These are phyloP conservation scores for Mergus octosetaceus DNA, from an alignment of 2,797 vertebrate species.

Conservation along the genomic window DNA sequence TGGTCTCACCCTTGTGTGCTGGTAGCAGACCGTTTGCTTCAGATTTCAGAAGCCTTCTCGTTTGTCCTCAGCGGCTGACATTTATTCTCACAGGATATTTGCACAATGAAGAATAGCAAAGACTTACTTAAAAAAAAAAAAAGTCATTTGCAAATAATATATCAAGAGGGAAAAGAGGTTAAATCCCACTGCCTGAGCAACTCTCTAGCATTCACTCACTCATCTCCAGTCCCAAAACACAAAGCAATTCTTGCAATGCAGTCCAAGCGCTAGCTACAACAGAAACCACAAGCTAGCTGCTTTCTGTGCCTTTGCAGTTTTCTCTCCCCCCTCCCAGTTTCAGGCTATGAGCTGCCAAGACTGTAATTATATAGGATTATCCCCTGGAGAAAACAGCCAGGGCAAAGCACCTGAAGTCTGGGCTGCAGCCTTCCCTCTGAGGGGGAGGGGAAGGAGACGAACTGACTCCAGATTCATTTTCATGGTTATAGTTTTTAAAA, in stretches of 20 bases:
- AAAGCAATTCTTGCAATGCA: background rate
- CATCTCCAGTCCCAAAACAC: background rate
- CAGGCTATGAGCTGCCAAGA: background rate
- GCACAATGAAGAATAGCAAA: slow-evolving; percentile 14
- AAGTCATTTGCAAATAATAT: slow-evolving; percentile 29
- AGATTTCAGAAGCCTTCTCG: background rate
- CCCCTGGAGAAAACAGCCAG: slow-evolving; percentile 27
- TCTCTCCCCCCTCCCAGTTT: background rate
- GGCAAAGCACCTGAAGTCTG: slow-evolving; percentile 1
- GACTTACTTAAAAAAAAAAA: background rate
- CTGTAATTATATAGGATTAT: slow-evolving; percentile 33
- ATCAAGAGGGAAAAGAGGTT: background rate
- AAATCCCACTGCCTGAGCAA: background rate
- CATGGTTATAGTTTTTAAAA: background rate
- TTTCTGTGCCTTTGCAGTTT: background rate
- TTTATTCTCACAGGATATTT: slow-evolving; percentile 33
- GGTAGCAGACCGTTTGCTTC: background rate
- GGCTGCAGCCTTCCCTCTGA: background rate
- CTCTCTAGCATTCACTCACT: background rate
- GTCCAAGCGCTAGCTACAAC: background rate
- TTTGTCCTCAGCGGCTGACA: slow-evolving; percentile 18
- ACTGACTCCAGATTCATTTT: background rate
- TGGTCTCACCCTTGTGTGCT: background rate
- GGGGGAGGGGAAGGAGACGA: background rate
- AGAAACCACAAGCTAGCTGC: background rate